Conservation (phyloP, 1,140 invertebrate genomes). For the Aethina tumida region DNA sequence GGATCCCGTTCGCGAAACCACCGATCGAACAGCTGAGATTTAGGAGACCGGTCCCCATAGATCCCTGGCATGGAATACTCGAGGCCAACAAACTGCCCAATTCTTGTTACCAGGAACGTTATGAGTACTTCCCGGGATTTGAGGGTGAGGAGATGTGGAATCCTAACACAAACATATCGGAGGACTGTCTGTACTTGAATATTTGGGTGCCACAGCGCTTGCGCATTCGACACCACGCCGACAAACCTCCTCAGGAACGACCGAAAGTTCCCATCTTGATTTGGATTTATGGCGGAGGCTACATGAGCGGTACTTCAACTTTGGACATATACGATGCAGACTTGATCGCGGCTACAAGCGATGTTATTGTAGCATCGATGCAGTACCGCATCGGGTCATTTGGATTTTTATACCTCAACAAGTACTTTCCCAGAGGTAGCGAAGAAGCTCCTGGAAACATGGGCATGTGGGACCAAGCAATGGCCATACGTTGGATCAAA, state of each 20-base stretch:
- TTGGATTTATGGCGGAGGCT: constrained; percentile 90
- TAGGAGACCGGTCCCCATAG: constrained; percentile 70
- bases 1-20: constrained; percentile 91
- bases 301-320: constrained; percentile 83
- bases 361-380: constrained; percentile 79
- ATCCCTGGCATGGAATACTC: constrained; percentile 75
- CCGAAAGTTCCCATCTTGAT: constrained; percentile 69
- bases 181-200: constrained; percentile 90
- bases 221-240: constrained; percentile 53
- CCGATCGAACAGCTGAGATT: constrained; percentile 82
- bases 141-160: constrained; percentile 94
- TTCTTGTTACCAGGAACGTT: constrained; percentile 76
- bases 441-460: constrained; percentile 71
- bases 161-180: constrained; percentile 82
- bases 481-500: constrained; percentile 87
- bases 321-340: constrained; percentile 83
- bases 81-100: constrained; percentile 70
- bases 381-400: constrained; percentile 86
- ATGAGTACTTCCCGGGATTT: constrained; percentile 81
- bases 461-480: constrained; percentile 81
- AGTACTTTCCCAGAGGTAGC: constrained; percentile 54
- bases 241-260: constrained; percentile 41
- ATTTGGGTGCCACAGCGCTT: constrained; percentile 79
- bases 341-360: constrained; percentile 70
- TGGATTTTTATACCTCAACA: constrained; percentile 77